Conservation (phyloP, 2,888 invertebrate species). For the Sepioteuthis lessoniana region DNA sequence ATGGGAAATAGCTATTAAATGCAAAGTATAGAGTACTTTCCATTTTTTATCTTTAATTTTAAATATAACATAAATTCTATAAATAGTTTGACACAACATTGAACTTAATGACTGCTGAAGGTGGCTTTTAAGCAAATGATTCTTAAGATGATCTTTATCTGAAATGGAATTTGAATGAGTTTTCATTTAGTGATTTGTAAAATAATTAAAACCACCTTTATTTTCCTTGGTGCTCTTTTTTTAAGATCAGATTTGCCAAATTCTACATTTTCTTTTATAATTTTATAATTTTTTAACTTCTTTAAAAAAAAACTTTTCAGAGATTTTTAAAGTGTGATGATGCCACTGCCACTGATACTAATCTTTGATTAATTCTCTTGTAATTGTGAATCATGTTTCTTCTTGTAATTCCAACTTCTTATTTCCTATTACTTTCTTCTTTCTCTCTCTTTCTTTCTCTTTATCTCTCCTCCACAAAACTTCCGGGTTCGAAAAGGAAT, state of each 20-base stretch:
- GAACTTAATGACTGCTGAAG: too few relatives aligned
- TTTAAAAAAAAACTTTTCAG: background rate
- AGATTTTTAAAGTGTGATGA: background rate
- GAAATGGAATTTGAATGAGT: background rate
- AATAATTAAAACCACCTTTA: background rate
- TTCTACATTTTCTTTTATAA: background rate
- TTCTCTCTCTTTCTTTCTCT: background rate
- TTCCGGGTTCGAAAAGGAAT: background rate
- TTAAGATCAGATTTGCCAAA: background rate
- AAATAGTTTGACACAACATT: too few relatives aligned
- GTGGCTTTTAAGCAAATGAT: too few relatives aligned
- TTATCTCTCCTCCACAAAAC: background rate
- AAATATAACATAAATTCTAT: too few relatives aligned
- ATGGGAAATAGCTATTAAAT: too few relatives aligned
- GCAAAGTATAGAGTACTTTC: too few relatives aligned
- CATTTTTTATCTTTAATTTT: too few relatives aligned
- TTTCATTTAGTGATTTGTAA: background rate
- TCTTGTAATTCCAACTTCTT: background rate
- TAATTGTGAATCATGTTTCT: background rate
- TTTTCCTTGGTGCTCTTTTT: background rate
- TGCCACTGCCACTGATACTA: background rate
- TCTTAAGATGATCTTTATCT: background rate
- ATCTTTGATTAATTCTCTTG: background rate
- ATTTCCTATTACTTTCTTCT: background rate
- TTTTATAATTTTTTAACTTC: background rate